Conservation (phyloP, 2,113 vertebrate genomes). For the Dryoscopus gambensis region DNA sequence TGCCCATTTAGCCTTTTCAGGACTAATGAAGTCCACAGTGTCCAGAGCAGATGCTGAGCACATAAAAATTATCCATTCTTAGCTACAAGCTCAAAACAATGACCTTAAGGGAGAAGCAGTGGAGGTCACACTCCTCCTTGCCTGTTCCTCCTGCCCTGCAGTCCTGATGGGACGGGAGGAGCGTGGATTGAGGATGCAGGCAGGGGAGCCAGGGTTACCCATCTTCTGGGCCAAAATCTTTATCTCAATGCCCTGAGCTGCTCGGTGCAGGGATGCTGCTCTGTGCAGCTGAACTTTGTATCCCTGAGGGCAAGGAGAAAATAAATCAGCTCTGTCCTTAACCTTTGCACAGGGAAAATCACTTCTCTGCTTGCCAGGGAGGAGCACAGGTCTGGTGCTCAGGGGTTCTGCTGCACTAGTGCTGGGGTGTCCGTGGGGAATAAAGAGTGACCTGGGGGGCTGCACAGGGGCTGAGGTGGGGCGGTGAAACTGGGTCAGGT, state of each 20-base stretch:
- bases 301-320: neutral
- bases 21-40: neutral
- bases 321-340: neutral
- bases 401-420: neutral
- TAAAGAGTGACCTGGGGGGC: neutral
- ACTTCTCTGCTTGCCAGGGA: neutral
- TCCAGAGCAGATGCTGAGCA: neutral
- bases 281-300: neutral
- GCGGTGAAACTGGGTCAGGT: neutral
- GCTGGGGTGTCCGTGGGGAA: fast-evolving
- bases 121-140: neutral
- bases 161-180: neutral
- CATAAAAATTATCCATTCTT: neutral
- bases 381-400: neutral
- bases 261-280: neutral
- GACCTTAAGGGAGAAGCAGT: neutral
- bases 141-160: neutral
- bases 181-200: neutral
- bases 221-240: neutral
- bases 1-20: neutral
- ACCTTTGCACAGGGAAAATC: neutral
- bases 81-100: neutral
- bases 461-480: neutral
- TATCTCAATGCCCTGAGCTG: fast-evolving
- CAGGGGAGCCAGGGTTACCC: neutral